Percentiles rank a stretch among this genome's conserved stretches.
These are phyloP conservation scores for Lepus oiostolus DNA, from an alignment of 2,797 vertebrate species.

Conservation along the genomic window DNA sequence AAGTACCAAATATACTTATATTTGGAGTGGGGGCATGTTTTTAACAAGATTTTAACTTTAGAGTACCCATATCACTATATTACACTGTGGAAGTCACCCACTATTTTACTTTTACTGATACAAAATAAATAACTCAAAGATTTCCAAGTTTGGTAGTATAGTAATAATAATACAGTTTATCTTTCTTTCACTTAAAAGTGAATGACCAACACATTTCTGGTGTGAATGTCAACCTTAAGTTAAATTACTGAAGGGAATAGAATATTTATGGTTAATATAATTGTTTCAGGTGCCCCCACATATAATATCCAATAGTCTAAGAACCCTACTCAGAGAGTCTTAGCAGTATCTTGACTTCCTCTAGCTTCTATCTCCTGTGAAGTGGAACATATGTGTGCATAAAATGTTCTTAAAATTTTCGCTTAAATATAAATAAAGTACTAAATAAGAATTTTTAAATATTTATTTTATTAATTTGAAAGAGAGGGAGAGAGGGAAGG, in stretches of 20 bases:
- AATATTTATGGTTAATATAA: background rate
- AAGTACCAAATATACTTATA: slow-evolving; percentile 73
- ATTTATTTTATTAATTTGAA: too few species aligned
- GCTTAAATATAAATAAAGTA: background rate
- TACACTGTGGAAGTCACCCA: background rate
- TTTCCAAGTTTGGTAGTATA: background rate
- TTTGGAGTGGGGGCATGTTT: slow-evolving; percentile 2
- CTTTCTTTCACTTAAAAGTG: slow-evolving; percentile 53
- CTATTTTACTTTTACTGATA: slow-evolving; percentile 45
- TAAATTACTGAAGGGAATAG: background rate
- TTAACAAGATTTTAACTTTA: slow-evolving; percentile 58
- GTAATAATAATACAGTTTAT: background rate
- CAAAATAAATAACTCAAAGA: slow-evolving; percentile 32
- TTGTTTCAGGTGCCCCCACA: background rate
- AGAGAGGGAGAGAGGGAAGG: too few species aligned
- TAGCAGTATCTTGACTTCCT: background rate
- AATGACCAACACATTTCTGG: slow-evolving; percentile 1
- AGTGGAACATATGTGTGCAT: background rate
- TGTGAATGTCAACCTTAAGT: background rate
- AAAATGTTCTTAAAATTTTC: background rate
- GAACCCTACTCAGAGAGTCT: background rate
- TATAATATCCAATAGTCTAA: background rate
- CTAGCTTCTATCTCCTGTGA: background rate
- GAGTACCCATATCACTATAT: slow-evolving; percentile 6
- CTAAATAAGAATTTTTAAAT: too few species aligned